Base-by-base conservation (phyloP, 2,113 vertebrate species). In the Cinclus mexicanus region DNA sequence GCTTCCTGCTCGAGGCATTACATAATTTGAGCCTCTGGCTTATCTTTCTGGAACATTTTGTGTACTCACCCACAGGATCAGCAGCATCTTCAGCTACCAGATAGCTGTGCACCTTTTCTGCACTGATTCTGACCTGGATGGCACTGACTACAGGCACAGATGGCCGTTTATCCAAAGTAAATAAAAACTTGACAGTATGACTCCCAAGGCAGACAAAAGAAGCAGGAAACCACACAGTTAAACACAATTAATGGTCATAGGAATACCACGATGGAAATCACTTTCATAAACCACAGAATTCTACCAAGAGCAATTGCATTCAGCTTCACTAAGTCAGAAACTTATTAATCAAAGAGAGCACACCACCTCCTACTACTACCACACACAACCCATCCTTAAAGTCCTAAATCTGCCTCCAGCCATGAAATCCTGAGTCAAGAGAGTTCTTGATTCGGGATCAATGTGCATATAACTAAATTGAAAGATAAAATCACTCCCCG, bases 1-100 rank as follows among this genome's bases (percentile, higher is more conserved):
- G 71, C 93, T 95, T 96, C 92, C 96, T 95, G 93, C 79, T 93
- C 56, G 22, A 90, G 94, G 64, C 72, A 83, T 95, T 95, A 92
- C 93, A 87, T 89, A 87, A 95, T 78, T 74, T 20, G 44, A 94
- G 86, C 89, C 94, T 93, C 94, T 90, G 86, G 90, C 72, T 37
- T 70, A 46, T 92, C 64, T n/a, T 89, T 67, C 91, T 87, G 91
- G 91, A 92, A 83, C 76, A 60, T 87, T 92, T 92, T 9, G 14
- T 37, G 42, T 37, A 26, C 33, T 85, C 65, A 69, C 37, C 49
- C 61, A 39, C 63, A 77, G 70, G 33, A 90, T 29, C 86, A 67
- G 75, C 60, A 76, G 70, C 49, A 44, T 69, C 79, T 46, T 76
- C 67, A 41, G 75, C 57, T 35, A 31, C 12, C 50, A 81, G 63